Evolutionary conservation across 1,140 invertebrate species (phyloP), one percentile per base, ranked within the genome.

Genomic region (Hylaeus volcanicus): DNA sequence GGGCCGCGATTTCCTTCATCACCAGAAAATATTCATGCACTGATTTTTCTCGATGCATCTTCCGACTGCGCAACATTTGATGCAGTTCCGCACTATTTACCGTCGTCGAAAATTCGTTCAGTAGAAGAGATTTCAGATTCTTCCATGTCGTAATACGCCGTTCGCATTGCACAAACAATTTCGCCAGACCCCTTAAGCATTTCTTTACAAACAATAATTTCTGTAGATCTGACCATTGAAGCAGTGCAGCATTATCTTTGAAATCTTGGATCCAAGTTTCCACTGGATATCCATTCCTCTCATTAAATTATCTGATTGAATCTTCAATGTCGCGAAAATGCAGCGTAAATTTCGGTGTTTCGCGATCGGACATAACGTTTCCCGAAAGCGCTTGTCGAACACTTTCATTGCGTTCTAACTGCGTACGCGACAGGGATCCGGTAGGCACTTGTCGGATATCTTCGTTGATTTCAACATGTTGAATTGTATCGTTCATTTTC

Each of bases 1-100:
- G 43, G 9, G 41, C 58, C 0, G 83, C 88, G 6, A 89, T 26
- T 81, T 89, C 87, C 45, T 74, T 81, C 84, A 89, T 90, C 9
- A 48, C 51, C 39, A 86, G 39, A 58, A 84, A 82, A 82, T 90
- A 89, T 79, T 89, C 84, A 39, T 88, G 86, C 26, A 86, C 70
- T 0, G 76, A 63, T 71, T 89, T 84, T 5, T 81, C 60, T 3
- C 74, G 64, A 43, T 41, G 65, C 58, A 83, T 79, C 75, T 79
- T 85, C 69, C 86, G 45, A 39, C 45, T n/a, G 14, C 8, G 39
- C 12, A 89, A 69, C 56, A 80, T 80, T 73, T 79, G 14, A 66
- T 89, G 88, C 41, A 90, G 26, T 58, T 88, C 39, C 14, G 82
- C 82, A 69, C 83, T 85, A 37, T 26, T 85, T 4, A 83, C 53